These are phyloP conservation scores for Rhinichthys osculus DNA, from an alignment of 2,797 vertebrate species.

Conservation along the genomic window DNA sequence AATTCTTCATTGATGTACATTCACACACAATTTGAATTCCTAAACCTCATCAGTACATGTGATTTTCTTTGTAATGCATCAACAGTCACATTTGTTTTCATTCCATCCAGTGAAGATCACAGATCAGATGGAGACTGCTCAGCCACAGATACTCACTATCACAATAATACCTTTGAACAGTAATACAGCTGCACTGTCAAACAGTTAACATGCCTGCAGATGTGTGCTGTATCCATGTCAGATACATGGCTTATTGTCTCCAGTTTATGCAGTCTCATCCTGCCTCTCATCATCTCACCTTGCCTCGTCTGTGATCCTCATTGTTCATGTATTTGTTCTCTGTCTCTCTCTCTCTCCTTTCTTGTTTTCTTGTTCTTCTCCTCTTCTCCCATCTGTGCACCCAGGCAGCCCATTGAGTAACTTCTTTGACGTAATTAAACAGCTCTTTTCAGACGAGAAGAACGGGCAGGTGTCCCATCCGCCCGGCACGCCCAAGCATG, in stretches of 20 bases:
- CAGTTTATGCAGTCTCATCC: constrained; percentile 60
- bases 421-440: constrained; percentile 99
- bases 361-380: constrained; percentile 76
- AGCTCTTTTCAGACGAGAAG: constrained; percentile 99
- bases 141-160: constrained; percentile 64
- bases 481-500: constrained; percentile 92
- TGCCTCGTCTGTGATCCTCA: constrained; percentile 72
- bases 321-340: constrained; percentile 81
- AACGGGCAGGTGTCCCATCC: constrained; percentile 91
- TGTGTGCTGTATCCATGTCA: not conserved
- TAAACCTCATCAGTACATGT: not conserved
- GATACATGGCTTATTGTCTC: constrained; percentile 74
- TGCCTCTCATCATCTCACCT: constrained; percentile 68
- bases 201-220: not conserved
- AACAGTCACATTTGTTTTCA: constrained; percentile 59
- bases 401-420: constrained; percentile 99
- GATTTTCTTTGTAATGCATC: not conserved
- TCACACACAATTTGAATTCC: not conserved
- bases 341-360: constrained; percentile 69
- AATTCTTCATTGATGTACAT: not conserved
- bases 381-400: constrained; percentile 81
- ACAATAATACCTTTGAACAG: not conserved
- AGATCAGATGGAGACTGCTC: constrained; percentile 78
- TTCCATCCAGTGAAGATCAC: constrained; percentile 74
- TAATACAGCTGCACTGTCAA: constrained; percentile 12